Conservation (phyloP, 2,888 invertebrate species). For the Drosophila mayaguana region DNA sequence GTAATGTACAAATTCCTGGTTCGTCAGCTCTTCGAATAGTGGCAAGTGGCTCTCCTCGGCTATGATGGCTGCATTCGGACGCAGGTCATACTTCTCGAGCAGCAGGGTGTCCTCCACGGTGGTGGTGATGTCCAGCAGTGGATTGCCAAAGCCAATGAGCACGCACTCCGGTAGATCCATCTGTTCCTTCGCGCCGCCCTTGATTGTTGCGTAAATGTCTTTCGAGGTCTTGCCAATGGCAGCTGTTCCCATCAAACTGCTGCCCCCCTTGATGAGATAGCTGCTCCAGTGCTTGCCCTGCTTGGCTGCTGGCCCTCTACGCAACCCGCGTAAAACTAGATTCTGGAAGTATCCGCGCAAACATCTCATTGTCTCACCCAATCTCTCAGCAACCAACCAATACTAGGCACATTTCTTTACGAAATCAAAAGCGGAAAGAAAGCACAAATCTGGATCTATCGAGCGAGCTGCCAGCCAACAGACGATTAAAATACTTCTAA, state of each 20-base stretch:
- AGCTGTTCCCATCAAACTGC: background rate
- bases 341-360: no score
- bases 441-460: background rate
- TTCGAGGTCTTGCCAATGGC: background rate
- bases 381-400: background rate
- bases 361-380: background rate
- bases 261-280: background rate
- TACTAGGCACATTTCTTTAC: background rate
- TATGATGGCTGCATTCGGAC: conserved; percentile 58
- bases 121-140: conserved; percentile 62
- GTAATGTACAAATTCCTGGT: conserved; percentile 50
- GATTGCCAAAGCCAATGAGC: conserved; percentile 70
- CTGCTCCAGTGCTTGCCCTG: background rate
- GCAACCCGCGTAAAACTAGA: background rate
- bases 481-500: background rate
- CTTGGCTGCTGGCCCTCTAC: background rate
- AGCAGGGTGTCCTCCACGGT: conserved; percentile 50
- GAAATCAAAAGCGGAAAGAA: background rate
- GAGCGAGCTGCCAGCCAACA: background rate
- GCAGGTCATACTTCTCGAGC: conserved; percentile 60
- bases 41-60: conserved; percentile 58
- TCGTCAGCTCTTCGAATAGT: conserved; percentile 63
- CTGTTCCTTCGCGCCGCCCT: background rate
- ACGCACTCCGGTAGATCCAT: conserved; percentile 56
- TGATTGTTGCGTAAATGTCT: conserved; percentile 79